These are phyloP conservation scores for Macquaria australasica DNA, from an alignment of 2,113 vertebrate genomes.

Conservation along the genomic window DNA sequence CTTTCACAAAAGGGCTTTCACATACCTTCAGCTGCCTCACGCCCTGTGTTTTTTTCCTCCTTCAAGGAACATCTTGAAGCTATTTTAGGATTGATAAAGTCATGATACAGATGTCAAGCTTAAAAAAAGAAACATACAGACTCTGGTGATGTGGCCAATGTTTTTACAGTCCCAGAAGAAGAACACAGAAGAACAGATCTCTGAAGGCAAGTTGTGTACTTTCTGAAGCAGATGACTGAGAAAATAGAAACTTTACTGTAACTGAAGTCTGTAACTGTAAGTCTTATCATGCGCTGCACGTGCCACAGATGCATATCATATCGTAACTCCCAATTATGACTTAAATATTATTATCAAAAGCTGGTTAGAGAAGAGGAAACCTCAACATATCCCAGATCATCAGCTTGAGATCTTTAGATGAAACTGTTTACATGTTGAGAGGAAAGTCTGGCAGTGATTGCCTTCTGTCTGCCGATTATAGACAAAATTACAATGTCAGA, in stretches of 20 bases:
- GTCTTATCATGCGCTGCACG: background rate
- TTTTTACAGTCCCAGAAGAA: slow-evolving; percentile 20
- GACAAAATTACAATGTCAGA: background rate
- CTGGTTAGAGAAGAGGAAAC: background rate
- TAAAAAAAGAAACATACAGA: slow-evolving; percentile 44
- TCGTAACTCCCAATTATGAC: background rate
- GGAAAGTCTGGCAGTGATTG: background rate
- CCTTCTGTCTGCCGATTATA: background rate
- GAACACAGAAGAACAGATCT: slow-evolving; percentile 8
- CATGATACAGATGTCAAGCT: slow-evolving; percentile 67
- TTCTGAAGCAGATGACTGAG: background rate
- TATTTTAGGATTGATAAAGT: slow-evolving; percentile 70
- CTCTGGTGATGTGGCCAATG: slow-evolving; percentile 39
- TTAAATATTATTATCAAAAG: background rate
- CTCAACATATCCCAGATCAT: background rate
- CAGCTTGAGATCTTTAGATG: background rate
- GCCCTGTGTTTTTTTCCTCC: slow-evolving; percentile 19
- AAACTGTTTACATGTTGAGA: background rate
- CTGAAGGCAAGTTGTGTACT: background rate
- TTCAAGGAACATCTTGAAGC: slow-evolving; percentile 73
- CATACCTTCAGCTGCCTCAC: slow-evolving; percentile 48
- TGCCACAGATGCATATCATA: background rate
- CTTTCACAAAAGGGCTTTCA: slow-evolving; percentile 46
- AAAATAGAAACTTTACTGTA: too few species aligned
- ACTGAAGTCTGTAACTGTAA: background rate